A percentile compares a stretch with the other conserved stretches of the same genome.
phyloP scores from a whole-genome alignment of 2,113 vertebrate species.

The Butorides virescens region DNA sequence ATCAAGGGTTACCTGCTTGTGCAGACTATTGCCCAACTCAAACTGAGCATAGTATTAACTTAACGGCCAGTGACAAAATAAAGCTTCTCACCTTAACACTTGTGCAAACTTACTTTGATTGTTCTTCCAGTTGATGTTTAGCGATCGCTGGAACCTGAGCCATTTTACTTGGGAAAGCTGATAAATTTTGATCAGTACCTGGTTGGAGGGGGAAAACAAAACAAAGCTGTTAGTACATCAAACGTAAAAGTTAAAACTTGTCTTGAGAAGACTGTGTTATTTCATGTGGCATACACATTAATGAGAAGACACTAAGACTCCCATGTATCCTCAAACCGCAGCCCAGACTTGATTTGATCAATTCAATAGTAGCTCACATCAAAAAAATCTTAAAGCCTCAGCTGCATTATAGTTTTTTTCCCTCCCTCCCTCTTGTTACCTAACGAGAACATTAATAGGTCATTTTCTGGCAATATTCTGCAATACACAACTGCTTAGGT shows the following conservation, averaged over 20 bases:
- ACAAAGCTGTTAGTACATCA: not conserved
- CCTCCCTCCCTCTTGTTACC: no score
- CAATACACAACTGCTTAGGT: not conserved
- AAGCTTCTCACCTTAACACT: not conserved
- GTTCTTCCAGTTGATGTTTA: constrained; percentile 85
- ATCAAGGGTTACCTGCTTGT: not conserved
- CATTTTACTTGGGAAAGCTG: constrained; percentile 79
- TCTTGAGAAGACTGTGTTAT: not conserved
- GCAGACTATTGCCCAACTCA: not conserved
- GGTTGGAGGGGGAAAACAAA: not conserved
- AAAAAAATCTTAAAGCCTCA: not conserved
- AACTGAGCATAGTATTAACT: not conserved
- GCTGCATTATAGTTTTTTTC: not conserved
- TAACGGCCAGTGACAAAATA: not conserved
- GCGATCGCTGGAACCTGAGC: constrained; percentile 86
- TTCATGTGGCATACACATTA: not conserved
- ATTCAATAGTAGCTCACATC: not conserved
- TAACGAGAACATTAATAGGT: not conserved
- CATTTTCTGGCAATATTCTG: not conserved
- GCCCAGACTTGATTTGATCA: not conserved
- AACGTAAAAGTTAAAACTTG: not conserved
- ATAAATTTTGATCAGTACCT: constrained; percentile 51
- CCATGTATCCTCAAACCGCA: not conserved
- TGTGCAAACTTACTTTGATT: constrained; percentile 79
- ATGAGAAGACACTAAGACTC: not conserved